phyloP scores from a whole-genome alignment of 2,113 vertebrate genomes.

The Lophochroa leadbeateri region DNA sequence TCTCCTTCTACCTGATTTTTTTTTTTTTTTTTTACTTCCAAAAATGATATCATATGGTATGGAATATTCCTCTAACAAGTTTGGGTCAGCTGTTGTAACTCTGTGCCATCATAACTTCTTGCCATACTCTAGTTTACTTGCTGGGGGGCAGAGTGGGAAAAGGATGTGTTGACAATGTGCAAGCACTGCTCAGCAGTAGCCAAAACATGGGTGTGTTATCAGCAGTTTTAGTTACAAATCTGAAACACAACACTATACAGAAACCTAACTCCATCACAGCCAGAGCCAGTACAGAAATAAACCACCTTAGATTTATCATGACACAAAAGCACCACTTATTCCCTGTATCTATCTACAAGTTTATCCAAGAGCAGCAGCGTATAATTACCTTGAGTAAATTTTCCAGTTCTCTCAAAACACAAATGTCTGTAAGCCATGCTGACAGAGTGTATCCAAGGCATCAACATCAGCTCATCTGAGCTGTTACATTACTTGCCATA shows the following conservation, averaged over 20 bases:
- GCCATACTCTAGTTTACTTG: background rate
- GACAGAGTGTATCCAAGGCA: background rate
- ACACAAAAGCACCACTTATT: background rate
- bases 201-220: background rate
- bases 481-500: background rate
- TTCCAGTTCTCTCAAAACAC: background rate
- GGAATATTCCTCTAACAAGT: background rate
- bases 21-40: background rate
- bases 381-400: background rate
- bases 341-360: background rate
- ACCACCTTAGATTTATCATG: background rate
- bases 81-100: background rate
- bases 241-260: background rate
- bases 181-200: background rate
- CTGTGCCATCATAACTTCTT: background rate
- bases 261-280: background rate
- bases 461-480: background rate
- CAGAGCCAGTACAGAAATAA: background rate
- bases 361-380: background rate
- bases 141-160: background rate
- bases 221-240: background rate
- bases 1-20: background rate
- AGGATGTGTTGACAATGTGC: fast-evolving
- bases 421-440: background rate
- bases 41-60: background rate